Evolutionary conservation across 2,113 vertebrate species (phyloP), one percentile per base, ranked within the genome.

Genomic region (Micronycteris hirsuta): DNA sequence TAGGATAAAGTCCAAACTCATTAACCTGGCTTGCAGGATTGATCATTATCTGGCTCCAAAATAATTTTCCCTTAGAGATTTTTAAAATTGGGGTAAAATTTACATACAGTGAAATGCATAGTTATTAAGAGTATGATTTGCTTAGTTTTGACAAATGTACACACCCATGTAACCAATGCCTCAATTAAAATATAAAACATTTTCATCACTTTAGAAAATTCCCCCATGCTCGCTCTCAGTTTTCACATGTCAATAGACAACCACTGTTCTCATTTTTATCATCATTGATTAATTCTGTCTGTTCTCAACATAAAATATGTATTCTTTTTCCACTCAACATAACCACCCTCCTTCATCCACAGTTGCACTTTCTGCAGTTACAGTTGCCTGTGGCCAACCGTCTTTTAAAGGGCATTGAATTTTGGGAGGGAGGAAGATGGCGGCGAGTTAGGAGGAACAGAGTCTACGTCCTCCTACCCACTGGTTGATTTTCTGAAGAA

Each of bases 181-280:
- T 83, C 80, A 89, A 73, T 97, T 36, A 94, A 96, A 94, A 89
- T 61, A 91, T 8, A 91, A 58, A 97, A 83, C 26, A 94, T 43
- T 97, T 94, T n/a, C 7, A 36, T 78, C 68, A 94, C 68, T 93
- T 93, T 71, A 91, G 31, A 94, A 95, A 93, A 86, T 83, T 93
- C 26, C 20, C 47, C 78, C 11, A 83, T 86, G 58, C 14, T 14
- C 80, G 16, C 8, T 95, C 93, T 87, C 49, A 96, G n/a, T 97
- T 68, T 38, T 11, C 47, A 73, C 41, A 80, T 81, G 95, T n/a
- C 24, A 15, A 89, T 70, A 86, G 49, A 91, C 12, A 94, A 78
- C 22, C n/a, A 52, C 13, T 94, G 11, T 89, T 95, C n/a, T 73
- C 9, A 67, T 91, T 94, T 91, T 97, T 95, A 92, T 84, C 24